These are phyloP conservation scores for Odiellus spinosus DNA, from an alignment of 2,888 invertebrate genomes.

Conservation along the genomic window DNA sequence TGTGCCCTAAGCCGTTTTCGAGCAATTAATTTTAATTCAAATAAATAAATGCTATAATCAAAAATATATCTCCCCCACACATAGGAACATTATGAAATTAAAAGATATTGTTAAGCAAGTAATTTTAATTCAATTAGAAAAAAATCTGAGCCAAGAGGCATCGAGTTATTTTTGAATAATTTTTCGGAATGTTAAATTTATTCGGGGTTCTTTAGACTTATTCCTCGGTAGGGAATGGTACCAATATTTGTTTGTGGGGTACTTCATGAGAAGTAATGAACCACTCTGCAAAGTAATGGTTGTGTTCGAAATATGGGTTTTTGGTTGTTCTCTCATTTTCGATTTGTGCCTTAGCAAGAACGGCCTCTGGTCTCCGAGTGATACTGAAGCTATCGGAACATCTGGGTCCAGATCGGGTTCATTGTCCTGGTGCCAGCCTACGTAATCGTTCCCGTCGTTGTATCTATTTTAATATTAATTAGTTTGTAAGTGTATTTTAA, in stretches of 20 bases:
- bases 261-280: conserved; percentile 49
- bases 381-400: conserved; percentile 49
- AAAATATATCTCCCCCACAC: too few relatives aligned
- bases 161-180: conserved; percentile 8
- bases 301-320: not conserved
- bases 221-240: conserved; percentile 52
- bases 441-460: conserved; percentile 47
- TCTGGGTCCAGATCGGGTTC: conserved; percentile 46
- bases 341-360: conserved; percentile 48
- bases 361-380: conserved; percentile 45
- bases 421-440: conserved; percentile 54
- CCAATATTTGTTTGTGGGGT: conserved; percentile 52
- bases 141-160: too few relatives aligned
- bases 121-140: too few relatives aligned
- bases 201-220: conserved; percentile 38
- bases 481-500: too few relatives aligned
- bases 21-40: too few relatives aligned
- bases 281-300: conserved; percentile 51
- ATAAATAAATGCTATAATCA: too few relatives aligned
- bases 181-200: conserved; percentile 47
- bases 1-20: too few relatives aligned
- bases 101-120: too few relatives aligned
- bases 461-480: too few relatives aligned
- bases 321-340: conserved; percentile 32
- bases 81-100: too few relatives aligned